Evolutionary conservation across 2,113 vertebrate genomes (phyloP), one percentile per base, ranked within the genome.

Genomic region (Cathartes aura): DNA sequence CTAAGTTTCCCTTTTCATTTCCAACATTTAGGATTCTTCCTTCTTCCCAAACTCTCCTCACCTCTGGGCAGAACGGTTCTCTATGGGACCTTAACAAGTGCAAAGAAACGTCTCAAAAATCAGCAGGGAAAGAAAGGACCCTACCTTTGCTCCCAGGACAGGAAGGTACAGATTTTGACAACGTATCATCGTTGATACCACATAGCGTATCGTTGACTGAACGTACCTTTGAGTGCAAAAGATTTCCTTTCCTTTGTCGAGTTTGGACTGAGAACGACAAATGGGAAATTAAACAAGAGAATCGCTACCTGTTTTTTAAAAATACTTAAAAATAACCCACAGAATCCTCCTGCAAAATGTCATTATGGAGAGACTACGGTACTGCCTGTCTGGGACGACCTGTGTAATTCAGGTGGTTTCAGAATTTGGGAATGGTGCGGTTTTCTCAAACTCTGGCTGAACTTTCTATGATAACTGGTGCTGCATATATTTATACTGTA

Each of bases 171-270:
- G n/a, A n/a, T 48, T 40, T 55, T 52, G 45, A 29, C 38, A 36
- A 19, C 0, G 0, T 30, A 34, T 8, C 32, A 7, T 62, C 8
- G 1, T 15, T 29, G 56, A 71, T 5, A 63, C 1, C 5, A 38
- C 36, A 27, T 2, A 19, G 36, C 12, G 0, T 13, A 60, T 30
- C 9, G 1, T 15, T 47, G 36, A 71, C 32, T 16, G 50, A 64
- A 63, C 0, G 12, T 30, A 63, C 42, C 42, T 36, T 34, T 29
- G 32, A 58, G 43, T 3, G 50, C 27, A 59, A 45, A 66, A 66
- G 19, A 34, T 58, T 16, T 26, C 47, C 12, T 78, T 63, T 71
- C 55, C 40, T 42, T 56, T 21, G 19, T 19, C 5, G 21, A 40
- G 64, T 43, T n/a, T 59, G 29, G 72, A 59, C 34, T 4, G 20